Conservation (phyloP, 1,140 invertebrate species). For the Dendrolimus kikuchii region DNA sequence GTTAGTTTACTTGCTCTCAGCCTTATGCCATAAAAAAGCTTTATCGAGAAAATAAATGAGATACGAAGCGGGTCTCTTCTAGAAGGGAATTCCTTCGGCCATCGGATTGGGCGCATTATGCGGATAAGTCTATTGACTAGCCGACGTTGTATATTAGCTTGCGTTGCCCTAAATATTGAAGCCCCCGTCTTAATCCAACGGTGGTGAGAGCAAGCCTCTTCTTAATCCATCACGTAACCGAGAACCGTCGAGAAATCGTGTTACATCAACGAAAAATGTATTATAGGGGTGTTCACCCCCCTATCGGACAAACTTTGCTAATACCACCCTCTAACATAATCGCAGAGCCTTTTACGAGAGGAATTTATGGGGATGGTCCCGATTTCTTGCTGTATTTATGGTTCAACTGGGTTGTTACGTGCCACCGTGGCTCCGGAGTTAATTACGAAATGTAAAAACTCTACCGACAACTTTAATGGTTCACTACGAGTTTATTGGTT, state of each 20-base stretch:
- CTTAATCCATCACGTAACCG: conserved; percentile 74
- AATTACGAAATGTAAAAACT: conserved; percentile 62
- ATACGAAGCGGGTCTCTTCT: too few relatives aligned
- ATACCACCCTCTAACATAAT: conserved; percentile 72
- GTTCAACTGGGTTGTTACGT: conserved; percentile 56
- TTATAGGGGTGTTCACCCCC: conserved; percentile 52
- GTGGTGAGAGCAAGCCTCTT: conserved; percentile 55
- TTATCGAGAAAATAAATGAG: too few relatives aligned
- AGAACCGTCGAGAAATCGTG: conserved; percentile 72
- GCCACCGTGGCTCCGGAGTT: conserved; percentile 46
- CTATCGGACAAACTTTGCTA: conserved; percentile 71
- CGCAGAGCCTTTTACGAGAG: conserved; percentile 70
- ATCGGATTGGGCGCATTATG: conserved; percentile 23
- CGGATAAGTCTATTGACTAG: conserved; percentile 52
- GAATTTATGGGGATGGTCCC: conserved; percentile 70
- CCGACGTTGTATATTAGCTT: conserved; percentile 60
- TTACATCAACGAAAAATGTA: conserved; percentile 75
- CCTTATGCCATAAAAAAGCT: too few relatives aligned
- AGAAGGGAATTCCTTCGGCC: conserved; percentile 5
- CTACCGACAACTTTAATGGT: conserved; percentile 17
- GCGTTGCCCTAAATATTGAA: conserved; percentile 59
- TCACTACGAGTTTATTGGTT: conserved; percentile 10
- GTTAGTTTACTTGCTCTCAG: too few relatives aligned
- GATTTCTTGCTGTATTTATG: conserved; percentile 70
- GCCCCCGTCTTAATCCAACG: conserved; percentile 57